Evolutionary conservation across 2,797 vertebrate species (phyloP).

Genomic region (Coranthus polyacanthus): DNA sequence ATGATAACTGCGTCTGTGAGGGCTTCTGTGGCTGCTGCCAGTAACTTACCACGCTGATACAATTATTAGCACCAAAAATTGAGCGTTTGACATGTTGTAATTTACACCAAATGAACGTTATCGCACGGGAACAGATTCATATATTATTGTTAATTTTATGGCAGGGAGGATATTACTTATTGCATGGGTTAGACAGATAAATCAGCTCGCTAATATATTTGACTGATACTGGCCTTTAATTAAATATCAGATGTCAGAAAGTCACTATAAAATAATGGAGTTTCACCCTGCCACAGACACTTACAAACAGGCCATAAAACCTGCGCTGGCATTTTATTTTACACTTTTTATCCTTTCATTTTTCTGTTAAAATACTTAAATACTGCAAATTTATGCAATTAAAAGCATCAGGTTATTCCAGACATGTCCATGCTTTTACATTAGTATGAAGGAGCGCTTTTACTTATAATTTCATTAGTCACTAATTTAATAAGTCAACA

Average conservation of each 20-base stretch:
- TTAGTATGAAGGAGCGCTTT: constrained; percentile 1
- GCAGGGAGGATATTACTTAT: constrained; percentile 43
- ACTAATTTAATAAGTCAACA: constrained; percentile 35
- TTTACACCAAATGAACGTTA: constrained; percentile 44
- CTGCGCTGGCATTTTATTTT: constrained; percentile 31
- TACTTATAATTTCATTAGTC: constrained; percentile 27
- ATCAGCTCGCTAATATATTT: constrained; percentile 48
- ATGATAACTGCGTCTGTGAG: constrained; percentile 63
- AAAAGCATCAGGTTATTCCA: constrained; percentile 6
- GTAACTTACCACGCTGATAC: constrained; percentile 29
- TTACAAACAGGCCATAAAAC: constrained; percentile 38
- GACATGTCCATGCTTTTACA: constrained; percentile 8
- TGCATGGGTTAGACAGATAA: constrained; percentile 37
- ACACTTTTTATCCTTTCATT: constrained; percentile 19
- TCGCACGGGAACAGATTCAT: constrained; percentile 34
- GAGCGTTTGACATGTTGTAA: constrained; percentile 38
- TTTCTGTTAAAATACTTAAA: constrained; percentile 13
- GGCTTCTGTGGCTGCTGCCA: constrained; percentile 35
- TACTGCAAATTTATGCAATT: constrained; percentile 19
- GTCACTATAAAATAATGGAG: constrained; percentile 37
- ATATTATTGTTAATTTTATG: constrained; percentile 49
- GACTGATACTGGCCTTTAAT: constrained; percentile 58
- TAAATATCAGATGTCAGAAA: constrained; percentile 61
- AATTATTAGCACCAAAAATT: constrained; percentile 47
- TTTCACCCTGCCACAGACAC: constrained; percentile 15